These are phyloP conservation scores for Microplitis deprimator DNA, from an alignment of 2,888 invertebrate species.

Conservation along the genomic window DNA sequence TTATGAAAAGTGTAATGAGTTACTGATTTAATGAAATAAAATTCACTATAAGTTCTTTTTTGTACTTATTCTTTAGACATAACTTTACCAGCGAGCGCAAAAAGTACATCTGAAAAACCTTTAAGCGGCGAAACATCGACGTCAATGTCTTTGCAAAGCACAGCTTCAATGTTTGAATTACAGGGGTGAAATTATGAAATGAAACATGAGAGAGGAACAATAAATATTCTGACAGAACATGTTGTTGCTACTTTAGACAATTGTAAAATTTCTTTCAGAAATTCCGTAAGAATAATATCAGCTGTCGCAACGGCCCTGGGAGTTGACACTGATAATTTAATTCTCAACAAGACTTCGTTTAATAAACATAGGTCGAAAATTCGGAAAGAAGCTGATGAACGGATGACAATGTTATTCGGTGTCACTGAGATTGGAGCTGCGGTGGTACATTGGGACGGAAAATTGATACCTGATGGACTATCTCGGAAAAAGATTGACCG, in stretches of 20 bases:
- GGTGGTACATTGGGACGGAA: no score
- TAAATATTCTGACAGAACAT: constrained; percentile 23
- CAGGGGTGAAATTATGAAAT: constrained; percentile 13
- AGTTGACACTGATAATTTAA: constrained; percentile 30
- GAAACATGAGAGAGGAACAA: constrained; percentile 30
- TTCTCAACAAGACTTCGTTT: no score
- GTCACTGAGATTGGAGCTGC: no score
- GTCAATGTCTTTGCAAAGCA: constrained; percentile 7
- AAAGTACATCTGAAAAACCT: constrained; percentile 10
- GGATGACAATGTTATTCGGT: no score
- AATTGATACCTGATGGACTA: no score
- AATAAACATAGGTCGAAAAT: no score
- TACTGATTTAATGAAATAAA: no score
- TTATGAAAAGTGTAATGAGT: no score
- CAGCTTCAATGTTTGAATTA: constrained; percentile 1
- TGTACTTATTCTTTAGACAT: constrained; percentile 12
- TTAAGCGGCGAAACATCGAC: constrained; percentile 15
- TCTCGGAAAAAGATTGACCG: no score
- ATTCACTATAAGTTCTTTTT: no score
- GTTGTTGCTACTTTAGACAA: constrained; percentile 27
- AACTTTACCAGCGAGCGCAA: constrained; percentile 9
- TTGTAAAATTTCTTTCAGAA: constrained; percentile 29
- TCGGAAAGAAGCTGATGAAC: no score
- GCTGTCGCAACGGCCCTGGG: constrained; percentile 19
- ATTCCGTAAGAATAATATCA: constrained; percentile 21